Conservation (phyloP, 2,888 invertebrate species). For the Pimpla rufipes region DNA sequence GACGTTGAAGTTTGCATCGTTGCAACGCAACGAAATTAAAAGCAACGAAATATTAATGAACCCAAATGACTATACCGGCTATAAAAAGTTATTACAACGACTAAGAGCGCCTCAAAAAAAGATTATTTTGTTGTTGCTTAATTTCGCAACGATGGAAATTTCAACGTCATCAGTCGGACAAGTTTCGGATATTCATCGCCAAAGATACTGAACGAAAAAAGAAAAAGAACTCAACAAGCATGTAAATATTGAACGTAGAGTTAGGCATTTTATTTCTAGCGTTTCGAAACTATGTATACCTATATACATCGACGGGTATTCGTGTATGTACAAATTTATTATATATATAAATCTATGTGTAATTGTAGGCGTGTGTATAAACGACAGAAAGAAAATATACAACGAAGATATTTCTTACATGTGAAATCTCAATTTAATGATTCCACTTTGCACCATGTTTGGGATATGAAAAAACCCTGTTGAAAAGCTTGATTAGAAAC, state of each 20-base stretch:
- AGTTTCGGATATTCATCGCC: conserved; percentile 36
- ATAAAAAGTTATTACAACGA: too few species aligned
- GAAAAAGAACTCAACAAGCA: conserved; percentile 22
- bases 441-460: background rate
- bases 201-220: conserved; percentile 49
- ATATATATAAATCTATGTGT: conserved; percentile 44
- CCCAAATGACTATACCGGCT: too few species aligned
- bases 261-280: conserved; percentile 55
- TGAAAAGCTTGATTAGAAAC: too few species aligned
- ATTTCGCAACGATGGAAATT: conserved; percentile 15
- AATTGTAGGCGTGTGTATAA: conserved; percentile 29
- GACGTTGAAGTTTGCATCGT: too few species aligned
- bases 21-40: too few species aligned
- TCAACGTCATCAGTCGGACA: conserved; percentile 7
- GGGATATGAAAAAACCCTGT: too few species aligned
- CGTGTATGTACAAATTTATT: conserved; percentile 68
- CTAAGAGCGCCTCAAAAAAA: too few species aligned
- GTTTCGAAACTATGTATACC: conserved; percentile 43
- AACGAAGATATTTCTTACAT: conserved; percentile 46
- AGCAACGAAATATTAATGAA: too few species aligned
- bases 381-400: conserved; percentile 57
- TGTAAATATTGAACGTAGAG: conserved; percentile 64
- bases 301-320: conserved; percentile 61
- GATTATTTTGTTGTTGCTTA: too few species aligned
- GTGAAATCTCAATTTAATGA: background rate